Percentiles rank a stretch among this genome's conserved stretches.
phyloP scores from a whole-genome alignment of 2,797 vertebrate genomes.

The Chaetophractus vellerosus region DNA sequence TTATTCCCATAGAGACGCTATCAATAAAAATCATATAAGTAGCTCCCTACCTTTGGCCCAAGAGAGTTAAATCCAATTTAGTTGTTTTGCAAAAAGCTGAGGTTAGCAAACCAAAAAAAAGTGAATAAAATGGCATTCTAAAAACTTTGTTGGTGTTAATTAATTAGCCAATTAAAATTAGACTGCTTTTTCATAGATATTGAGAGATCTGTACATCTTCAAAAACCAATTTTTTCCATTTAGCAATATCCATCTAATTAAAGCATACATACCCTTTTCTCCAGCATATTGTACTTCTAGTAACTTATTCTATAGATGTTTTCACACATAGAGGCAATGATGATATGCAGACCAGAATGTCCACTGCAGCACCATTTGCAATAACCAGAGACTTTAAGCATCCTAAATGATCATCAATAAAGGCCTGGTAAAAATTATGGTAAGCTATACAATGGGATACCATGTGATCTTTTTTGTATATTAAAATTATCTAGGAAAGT shows the following conservation, averaged over 20 bases:
- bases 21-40: not conserved
- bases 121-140: conserved; percentile 23
- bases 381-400: conserved; percentile 32
- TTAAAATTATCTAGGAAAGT: not conserved
- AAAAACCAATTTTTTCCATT: not conserved
- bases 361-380: not conserved
- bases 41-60: not conserved
- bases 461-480: not conserved
- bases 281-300: not conserved
- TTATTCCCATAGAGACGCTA: not conserved
- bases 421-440: not conserved
- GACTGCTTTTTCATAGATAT: not conserved
- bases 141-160: conserved; percentile 1
- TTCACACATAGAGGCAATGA: not conserved
- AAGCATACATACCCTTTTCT: not conserved
- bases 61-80: not conserved
- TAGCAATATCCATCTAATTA: conserved; percentile 19
- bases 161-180: not conserved
- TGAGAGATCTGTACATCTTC: not conserved
- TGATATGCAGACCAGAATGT: not conserved
- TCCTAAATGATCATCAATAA: not conserved
- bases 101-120: conserved; percentile 24
- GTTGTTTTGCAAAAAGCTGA: conserved; percentile 14
- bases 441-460: not conserved
- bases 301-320: not conserved